Evolutionary conservation across 2,113 vertebrate species (phyloP).

Genomic region (Strix uralensis): DNA sequence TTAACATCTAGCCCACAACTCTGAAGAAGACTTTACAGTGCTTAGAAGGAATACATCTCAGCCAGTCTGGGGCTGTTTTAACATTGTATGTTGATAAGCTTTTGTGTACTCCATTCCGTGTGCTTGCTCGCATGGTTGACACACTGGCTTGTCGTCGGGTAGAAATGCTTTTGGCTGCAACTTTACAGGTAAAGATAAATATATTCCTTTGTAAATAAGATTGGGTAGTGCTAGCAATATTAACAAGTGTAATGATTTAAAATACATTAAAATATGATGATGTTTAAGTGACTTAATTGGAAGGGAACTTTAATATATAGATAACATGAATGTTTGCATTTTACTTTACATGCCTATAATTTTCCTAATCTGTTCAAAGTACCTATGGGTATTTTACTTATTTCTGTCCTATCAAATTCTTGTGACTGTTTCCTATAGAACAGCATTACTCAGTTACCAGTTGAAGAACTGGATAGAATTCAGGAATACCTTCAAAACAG

Average conservation of each 20-base stretch:
- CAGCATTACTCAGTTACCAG: constrained; percentile 88
- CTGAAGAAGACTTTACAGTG: constrained; percentile 95
- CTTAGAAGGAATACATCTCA: constrained; percentile 96
- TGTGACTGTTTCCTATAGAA: constrained; percentile 76
- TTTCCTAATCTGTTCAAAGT: not conserved
- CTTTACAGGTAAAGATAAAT: constrained; percentile 80
- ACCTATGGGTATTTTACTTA: not conserved
- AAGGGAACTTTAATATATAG: accelerated
- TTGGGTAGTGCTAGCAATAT: not conserved
- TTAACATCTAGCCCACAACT: constrained; percentile 80
- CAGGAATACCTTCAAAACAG: constrained; percentile 93
- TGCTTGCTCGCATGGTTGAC: constrained; percentile 94
- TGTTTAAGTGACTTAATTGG: not conserved
- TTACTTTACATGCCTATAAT: not conserved
- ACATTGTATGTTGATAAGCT: constrained; percentile 93
- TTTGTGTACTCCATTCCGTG: constrained; percentile 89
- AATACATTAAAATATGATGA: not conserved
- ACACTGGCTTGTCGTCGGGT: constrained; percentile 94
- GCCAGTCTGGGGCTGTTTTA: constrained; percentile 93
- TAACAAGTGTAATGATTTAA: not conserved
- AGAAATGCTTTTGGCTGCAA: constrained; percentile 96
- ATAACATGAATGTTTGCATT: accelerated
- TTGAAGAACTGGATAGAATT: constrained; percentile 91
- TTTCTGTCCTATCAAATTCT: not conserved
- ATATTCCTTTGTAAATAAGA: not conserved